Evolutionary conservation across 2,888 invertebrate species (phyloP).

Genomic region (Artemia sinica): DNA sequence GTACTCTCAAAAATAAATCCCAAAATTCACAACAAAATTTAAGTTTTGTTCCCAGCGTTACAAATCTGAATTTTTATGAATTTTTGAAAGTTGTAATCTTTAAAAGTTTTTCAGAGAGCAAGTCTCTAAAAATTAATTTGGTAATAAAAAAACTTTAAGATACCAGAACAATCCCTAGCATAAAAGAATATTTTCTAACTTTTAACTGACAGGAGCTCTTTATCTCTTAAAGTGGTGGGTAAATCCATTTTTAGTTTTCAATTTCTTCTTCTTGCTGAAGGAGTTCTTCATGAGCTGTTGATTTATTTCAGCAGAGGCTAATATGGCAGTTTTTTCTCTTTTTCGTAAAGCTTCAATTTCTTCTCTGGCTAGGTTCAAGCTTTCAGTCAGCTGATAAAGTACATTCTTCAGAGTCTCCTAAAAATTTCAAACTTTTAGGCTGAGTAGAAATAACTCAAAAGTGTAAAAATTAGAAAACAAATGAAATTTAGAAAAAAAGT

Average conservation of each 20-base stretch:
- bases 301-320: constrained; percentile 64
- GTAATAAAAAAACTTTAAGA: too few species aligned
- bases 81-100: too few species aligned
- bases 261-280: constrained; percentile 29
- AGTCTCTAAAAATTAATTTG: too few species aligned
- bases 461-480: too few species aligned
- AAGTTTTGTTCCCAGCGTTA: too few species aligned
- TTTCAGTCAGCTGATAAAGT: constrained; percentile 38
- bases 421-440: neutral
- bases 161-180: too few species aligned
- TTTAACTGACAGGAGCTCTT: neutral
- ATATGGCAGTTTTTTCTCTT: constrained; percentile 51
- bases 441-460: too few species aligned
- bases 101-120: too few species aligned
- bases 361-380: constrained; percentile 40
- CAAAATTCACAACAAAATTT: too few species aligned
- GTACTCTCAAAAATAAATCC: too few species aligned
- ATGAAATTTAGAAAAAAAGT: neutral
- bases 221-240: neutral
- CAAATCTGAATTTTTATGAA: too few species aligned
- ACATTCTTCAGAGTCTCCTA: constrained; percentile 25
- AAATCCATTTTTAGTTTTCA: neutral
- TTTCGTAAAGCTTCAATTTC: constrained; percentile 44
- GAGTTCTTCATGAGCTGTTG: constrained; percentile 59
- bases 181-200: neutral